Conservation (phyloP, 1,140 invertebrate species). For the Camponotus pennsylvanicus region DNA sequence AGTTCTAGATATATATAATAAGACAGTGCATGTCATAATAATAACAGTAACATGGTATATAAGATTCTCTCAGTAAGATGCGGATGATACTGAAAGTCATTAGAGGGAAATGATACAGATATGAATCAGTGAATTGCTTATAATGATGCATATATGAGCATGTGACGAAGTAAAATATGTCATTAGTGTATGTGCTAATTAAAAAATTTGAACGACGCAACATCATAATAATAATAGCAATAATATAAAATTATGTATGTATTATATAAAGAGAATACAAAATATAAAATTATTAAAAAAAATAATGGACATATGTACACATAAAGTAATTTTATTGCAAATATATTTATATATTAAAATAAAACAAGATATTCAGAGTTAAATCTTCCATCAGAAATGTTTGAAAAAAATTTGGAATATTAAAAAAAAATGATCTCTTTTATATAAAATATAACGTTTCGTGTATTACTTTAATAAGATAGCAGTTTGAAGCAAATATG, state of each 20-base stretch:
- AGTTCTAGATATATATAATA: conserved; percentile 32
- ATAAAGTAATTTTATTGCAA: not conserved
- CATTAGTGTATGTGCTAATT: conserved; percentile 9
- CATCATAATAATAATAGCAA: not conserved
- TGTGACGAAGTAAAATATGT: not conserved
- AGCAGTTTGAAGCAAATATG: not conserved
- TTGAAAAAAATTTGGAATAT: not conserved
- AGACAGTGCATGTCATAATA: not conserved
- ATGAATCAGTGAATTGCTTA: conserved; percentile 23
- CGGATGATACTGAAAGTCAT: not conserved
- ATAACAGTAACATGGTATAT: not conserved
- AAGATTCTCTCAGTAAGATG: not conserved
- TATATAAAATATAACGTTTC: not conserved
- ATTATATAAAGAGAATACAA: not conserved
- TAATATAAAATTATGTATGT: too few species aligned
- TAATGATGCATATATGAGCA: not conserved
- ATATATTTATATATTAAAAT: not conserved
- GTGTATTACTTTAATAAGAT: not conserved
- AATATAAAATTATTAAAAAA: conserved; percentile 3
- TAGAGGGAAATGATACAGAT: conserved; percentile 21
- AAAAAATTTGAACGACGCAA: not conserved
- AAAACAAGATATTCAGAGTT: not conserved
- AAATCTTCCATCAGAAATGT: not conserved
- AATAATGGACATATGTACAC: not conserved
- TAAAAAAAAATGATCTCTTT: not conserved